phyloP scores from a whole-genome alignment of 2,113 vertebrate species.

The Oncorhynchus clarkii region DNA sequence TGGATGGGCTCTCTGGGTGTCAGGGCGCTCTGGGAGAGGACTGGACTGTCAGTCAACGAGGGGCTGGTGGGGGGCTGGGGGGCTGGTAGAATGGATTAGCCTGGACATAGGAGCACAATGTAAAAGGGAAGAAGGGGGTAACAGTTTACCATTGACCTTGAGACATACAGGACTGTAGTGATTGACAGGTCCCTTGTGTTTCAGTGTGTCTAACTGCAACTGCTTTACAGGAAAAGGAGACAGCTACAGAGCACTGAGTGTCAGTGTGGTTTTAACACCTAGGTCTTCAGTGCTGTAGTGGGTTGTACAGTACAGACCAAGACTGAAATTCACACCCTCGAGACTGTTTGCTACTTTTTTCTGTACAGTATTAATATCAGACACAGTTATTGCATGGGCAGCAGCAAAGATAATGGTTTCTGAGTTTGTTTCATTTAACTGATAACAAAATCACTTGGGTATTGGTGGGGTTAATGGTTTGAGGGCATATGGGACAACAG shows the following conservation, averaged over 20 bases:
- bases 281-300: not conserved
- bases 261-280: conserved; percentile 2
- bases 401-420: not conserved
- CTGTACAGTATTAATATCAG: no score
- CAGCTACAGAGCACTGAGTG: not conserved
- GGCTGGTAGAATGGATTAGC: no score
- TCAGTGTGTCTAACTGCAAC: not conserved
- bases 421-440: not conserved
- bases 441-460: not conserved
- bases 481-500: no score
- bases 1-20: not conserved
- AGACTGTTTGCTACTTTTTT: no score
- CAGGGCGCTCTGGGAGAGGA: not conserved
- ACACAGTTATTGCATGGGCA: no score
- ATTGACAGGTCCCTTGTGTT: not conserved
- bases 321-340: not conserved
- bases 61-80: not conserved
- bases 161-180: not conserved
- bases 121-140: not conserved
- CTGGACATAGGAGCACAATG: no score
- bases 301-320: not conserved
- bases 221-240: not conserved
- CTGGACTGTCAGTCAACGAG: not conserved
- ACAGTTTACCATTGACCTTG: not conserved
- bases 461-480: not conserved